phyloP scores from a whole-genome alignment of 1,140 invertebrate species.

The Drosophila bocki region DNA sequence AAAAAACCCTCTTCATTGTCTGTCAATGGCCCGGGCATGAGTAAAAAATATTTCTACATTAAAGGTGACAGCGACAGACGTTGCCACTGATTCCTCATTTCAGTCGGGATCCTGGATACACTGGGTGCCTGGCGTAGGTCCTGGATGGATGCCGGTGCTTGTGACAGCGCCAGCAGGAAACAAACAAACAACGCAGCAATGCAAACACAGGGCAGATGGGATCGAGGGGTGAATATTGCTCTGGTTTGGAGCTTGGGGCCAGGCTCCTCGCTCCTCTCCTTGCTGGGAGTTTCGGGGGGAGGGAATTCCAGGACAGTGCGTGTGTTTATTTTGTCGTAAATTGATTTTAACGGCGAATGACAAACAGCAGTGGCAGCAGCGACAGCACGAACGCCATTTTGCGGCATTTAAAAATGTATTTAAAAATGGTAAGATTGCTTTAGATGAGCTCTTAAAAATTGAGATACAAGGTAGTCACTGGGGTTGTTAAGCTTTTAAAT shows the following conservation, averaged over 20 bases:
- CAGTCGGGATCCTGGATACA: background rate
- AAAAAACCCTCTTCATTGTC: constrained; percentile 63
- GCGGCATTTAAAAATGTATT: constrained; percentile 76
- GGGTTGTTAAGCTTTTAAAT: constrained; percentile 6
- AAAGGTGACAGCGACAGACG: constrained; percentile 77
- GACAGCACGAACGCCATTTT: constrained; percentile 53
- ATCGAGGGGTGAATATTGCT: constrained; percentile 16
- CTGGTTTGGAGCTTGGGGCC: background rate
- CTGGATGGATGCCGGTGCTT: constrained; percentile 38
- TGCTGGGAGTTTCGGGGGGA: background rate
- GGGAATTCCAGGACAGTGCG: constrained; percentile 59
- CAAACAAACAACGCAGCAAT: constrained; percentile 76
- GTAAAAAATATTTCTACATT: constrained; percentile 77
- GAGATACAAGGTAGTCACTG: constrained; percentile 1
- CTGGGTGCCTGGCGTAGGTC: background rate
- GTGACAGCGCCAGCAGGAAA: constrained; percentile 66
- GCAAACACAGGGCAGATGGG: constrained; percentile 59
- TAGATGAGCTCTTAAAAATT: constrained; percentile 42
- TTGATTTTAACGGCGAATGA: constrained; percentile 83
- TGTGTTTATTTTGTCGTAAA: constrained; percentile 83
- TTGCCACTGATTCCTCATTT: constrained; percentile 53
- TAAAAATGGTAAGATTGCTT: constrained; percentile 51
- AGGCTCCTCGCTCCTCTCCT: background rate
- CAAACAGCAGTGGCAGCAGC: constrained; percentile 61
- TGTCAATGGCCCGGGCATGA: constrained; percentile 51